Evolutionary conservation across 2,113 vertebrate genomes (phyloP).

Genomic region (Donacobius atricapilla): DNA sequence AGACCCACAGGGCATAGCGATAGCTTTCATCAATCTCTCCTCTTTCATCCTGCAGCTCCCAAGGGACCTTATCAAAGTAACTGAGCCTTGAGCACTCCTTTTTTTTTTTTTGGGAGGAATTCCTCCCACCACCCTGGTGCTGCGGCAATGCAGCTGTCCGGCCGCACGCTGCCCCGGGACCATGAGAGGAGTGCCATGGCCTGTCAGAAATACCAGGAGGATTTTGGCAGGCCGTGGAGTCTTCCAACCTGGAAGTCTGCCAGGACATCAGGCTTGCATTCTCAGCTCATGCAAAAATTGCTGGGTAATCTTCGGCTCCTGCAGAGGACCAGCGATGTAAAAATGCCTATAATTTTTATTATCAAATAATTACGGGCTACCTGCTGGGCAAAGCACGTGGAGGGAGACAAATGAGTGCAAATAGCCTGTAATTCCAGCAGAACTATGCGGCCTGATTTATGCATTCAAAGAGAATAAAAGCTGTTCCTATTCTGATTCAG

Average conservation of each 20-base stretch:
- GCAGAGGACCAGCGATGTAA: conserved; percentile 39
- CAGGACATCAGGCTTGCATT: conserved; percentile 44
- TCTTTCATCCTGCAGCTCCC: background rate
- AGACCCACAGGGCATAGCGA: background rate
- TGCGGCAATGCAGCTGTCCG: background rate
- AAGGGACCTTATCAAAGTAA: background rate
- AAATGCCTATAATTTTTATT: conserved; percentile 58
- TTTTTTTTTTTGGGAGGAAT: background rate
- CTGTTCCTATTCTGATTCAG: conserved; percentile 28
- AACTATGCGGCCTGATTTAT: background rate
- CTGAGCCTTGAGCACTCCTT: background rate
- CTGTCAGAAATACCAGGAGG: background rate
- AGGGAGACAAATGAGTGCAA: conserved; percentile 42
- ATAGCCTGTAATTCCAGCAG: conserved; percentile 32
- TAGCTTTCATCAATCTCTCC: background rate
- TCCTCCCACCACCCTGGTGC: background rate
- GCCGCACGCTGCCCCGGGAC: background rate
- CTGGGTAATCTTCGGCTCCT: conserved; percentile 49
- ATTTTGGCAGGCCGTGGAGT: background rate
- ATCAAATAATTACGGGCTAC: conserved; percentile 57
- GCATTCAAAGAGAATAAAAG: background rate
- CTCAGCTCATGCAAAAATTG: background rate
- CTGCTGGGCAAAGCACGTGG: conserved; percentile 41
- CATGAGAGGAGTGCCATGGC: conserved; percentile 15
- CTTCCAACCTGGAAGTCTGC: conserved; percentile 41